phyloP scores from a whole-genome alignment of 2,113 vertebrate species.

The Riparia riparia region DNA sequence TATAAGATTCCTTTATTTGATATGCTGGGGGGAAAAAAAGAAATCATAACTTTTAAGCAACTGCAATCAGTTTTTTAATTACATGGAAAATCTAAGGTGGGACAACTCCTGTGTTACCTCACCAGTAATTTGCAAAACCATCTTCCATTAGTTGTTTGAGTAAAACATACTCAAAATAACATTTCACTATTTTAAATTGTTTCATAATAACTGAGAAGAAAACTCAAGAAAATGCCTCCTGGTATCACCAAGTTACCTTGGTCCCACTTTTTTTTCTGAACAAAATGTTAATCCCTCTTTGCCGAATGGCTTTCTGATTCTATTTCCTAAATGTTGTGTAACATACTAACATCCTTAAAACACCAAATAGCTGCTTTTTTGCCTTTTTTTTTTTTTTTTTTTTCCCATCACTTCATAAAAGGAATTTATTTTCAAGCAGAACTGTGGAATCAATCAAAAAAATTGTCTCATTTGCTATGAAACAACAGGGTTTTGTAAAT shows the following conservation, averaged over 20 bases:
- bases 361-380: rapidly evolving
- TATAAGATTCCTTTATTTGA: neutral
- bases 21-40: neutral
- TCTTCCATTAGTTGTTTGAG: neutral
- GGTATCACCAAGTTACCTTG: neutral
- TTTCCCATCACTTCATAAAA: neutral
- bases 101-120: neutral
- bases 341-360: neutral
- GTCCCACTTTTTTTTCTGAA: neutral
- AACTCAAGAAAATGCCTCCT: neutral
- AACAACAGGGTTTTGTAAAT: neutral
- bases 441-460: neutral
- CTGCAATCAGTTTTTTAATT: neutral
- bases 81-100: neutral
- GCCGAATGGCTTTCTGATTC: neutral
- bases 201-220: neutral
- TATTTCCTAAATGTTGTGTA: neutral
- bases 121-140: neutral
- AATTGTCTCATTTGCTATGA: neutral
- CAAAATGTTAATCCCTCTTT: neutral
- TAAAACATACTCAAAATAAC: neutral
- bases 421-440: neutral
- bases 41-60: neutral
- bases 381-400: neutral
- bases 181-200: neutral